Percentiles rank a stretch among this genome's conserved stretches.
phyloP scores from a whole-genome alignment of 2,797 vertebrate species.

The Antennarius maculatus region DNA sequence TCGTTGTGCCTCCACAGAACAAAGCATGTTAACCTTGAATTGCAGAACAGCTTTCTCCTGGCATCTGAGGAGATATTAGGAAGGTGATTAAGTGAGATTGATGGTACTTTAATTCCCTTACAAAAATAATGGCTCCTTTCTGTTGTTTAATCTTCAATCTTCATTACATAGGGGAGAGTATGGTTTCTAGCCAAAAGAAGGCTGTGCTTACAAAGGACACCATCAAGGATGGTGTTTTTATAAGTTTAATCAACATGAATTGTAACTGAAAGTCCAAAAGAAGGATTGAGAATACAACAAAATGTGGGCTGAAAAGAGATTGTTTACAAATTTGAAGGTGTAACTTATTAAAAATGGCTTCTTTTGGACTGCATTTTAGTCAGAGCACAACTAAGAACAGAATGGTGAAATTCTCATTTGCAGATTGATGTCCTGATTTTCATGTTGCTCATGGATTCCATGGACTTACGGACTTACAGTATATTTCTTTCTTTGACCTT shows the following conservation, averaged over 20 bases:
- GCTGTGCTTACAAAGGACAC: constrained; percentile 68
- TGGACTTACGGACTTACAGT: constrained; percentile 5
- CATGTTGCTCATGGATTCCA: constrained; percentile 25
- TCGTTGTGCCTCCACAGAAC: constrained; percentile 51
- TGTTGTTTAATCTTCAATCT: constrained; percentile 85
- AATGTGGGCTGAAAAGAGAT: constrained; percentile 14
- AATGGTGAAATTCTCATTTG: constrained; percentile 20
- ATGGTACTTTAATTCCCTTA: constrained; percentile 81
- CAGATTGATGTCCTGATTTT: constrained; percentile 33
- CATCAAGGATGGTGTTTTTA: constrained; percentile 70
- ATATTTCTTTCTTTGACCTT: constrained; percentile 35
- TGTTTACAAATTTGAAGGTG: constrained; percentile 40
- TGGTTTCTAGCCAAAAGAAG: constrained; percentile 67
- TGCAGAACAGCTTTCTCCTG: constrained; percentile 67
- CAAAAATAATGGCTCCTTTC: constrained; percentile 79
- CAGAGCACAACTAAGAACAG: constrained; percentile 19
- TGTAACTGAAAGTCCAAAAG: constrained; percentile 58
- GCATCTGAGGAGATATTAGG: constrained; percentile 79
- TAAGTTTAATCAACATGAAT: constrained; percentile 63
- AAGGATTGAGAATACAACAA: constrained; percentile 37
- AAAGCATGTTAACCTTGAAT: constrained; percentile 83
- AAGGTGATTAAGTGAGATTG: constrained; percentile 83
- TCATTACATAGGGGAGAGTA: constrained; percentile 75
- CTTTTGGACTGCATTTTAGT: constrained; percentile 26
- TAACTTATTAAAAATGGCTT: constrained; percentile 17